Conservation (phyloP, 1,140 invertebrate species). For the Drosophila bocki region DNA sequence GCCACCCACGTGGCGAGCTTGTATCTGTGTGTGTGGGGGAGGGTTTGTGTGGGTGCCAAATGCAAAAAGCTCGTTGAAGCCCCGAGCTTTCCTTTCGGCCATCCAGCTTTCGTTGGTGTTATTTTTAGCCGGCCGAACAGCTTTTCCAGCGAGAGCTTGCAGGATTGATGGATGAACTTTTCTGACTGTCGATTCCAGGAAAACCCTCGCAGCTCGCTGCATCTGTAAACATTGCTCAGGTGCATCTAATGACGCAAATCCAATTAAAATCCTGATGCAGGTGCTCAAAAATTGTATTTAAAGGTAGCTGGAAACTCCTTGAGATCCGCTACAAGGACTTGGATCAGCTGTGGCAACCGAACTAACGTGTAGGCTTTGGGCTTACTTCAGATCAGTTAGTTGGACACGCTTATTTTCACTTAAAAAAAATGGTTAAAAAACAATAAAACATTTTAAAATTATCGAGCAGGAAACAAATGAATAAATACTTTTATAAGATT, state of each 20-base stretch:
- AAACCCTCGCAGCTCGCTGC: slow-evolving; percentile 10
- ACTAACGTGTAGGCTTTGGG: slow-evolving; percentile 27
- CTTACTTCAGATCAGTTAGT: slow-evolving; percentile 43
- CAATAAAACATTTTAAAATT: too few species aligned
- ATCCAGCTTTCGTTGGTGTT: slow-evolving; percentile 49
- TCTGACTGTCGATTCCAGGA: slow-evolving; percentile 4
- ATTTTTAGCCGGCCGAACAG: slow-evolving; percentile 55
- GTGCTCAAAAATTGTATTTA: neutral
- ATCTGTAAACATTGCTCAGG: neutral
- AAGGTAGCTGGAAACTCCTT: neutral
- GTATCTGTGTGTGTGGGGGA: neutral
- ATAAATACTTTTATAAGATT: too few species aligned
- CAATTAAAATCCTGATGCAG: neutral
- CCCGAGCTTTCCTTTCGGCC: slow-evolving; percentile 33
- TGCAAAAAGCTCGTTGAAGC: slow-evolving; percentile 43
- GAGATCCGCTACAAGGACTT: slow-evolving; percentile 14
- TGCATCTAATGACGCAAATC: slow-evolving; percentile 59
- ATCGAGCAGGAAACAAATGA: too few species aligned
- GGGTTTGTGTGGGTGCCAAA: slow-evolving; percentile 15
- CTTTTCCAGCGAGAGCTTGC: slow-evolving; percentile 39
- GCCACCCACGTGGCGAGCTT: slow-evolving; percentile 66
- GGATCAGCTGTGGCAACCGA: slow-evolving; percentile 45
- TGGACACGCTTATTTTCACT: slow-evolving; percentile 6
- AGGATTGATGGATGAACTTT: slow-evolving; percentile 45
- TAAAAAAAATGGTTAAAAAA: too few species aligned